Evolutionary conservation across 2,888 invertebrate genomes (phyloP), one percentile per base, ranked within the genome.

Genomic region (Hetaerina titia): DNA sequence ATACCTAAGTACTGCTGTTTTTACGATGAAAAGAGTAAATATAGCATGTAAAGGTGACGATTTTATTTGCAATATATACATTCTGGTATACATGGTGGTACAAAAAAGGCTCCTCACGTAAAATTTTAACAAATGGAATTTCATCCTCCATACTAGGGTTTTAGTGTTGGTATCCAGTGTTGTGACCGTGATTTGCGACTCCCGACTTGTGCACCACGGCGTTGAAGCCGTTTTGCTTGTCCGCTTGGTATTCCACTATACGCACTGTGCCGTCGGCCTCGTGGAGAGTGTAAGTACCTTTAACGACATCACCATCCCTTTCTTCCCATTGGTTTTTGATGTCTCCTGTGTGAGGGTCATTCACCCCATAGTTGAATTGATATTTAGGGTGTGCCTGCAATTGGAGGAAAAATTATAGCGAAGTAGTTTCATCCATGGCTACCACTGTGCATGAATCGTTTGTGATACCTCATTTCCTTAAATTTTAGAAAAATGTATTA

Each of bases 331-430:
- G 95, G 60, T 94, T 95, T 94, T 95, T 95, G 87, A 89, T 45
- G 95, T 95, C 60, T 69, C 95, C 31, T 92, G 95, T 81, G 94
- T 95, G 95, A 31, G 95, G 95, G 94, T 95, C 95, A 58, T 95
- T 95, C 25, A 95, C 95, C 8, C 95, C 95, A 57, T 95, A 95
- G 92, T 95, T 95, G 94, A 95, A 95, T 15, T 95, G 90, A 87
- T 95, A 95, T 31, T 95, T 90, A 9, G 95, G 95, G 19, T 88
- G 89, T 7, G 95, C 95, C 95, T 95, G 94, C 19, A 95, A 95
- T 94, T 11, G 13, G 31, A 31, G 31, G 2, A 31, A 81, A 45
- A 45, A 45, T 45, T 45, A 45, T 45, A 45, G 45, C 45, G 1
- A 45, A 45, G 45, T 45, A 45, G 1, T 45, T 45, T 45, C 45